A percentile compares a stretch with the other conserved stretches of the same genome.
Evolutionary conservation across 2,113 vertebrate species (phyloP).

Genomic region (Seriola dumerili): DNA sequence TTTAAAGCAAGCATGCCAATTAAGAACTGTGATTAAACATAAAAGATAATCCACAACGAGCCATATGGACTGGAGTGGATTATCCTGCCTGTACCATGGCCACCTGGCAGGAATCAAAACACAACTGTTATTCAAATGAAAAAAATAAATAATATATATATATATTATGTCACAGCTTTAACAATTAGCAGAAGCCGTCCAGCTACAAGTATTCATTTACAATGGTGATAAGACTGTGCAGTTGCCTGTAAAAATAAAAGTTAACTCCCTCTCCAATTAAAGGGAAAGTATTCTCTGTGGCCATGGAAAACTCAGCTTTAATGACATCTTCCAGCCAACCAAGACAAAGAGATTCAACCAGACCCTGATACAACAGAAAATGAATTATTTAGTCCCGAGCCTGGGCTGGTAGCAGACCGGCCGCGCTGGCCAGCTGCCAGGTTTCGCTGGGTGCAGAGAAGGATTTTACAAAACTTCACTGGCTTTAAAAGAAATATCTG

Average conservation of each 20-base stretch:
- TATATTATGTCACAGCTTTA: too few species aligned
- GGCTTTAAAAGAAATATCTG: constrained; percentile 27
- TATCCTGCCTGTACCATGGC: not conserved
- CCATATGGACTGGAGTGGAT: not conserved
- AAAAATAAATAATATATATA: too few species aligned
- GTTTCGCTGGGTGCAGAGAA: constrained; percentile 16
- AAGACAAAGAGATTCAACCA: not conserved
- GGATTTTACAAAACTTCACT: constrained; percentile 31
- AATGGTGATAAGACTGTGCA: not conserved
- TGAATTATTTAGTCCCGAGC: constrained; percentile 46
- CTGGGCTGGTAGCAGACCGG: constrained; percentile 1
- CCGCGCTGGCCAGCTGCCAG: constrained; percentile 14
- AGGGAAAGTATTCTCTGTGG: not conserved
- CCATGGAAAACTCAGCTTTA: not conserved
- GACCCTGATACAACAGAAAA: constrained; percentile 1
- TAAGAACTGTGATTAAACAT: too few species aligned
- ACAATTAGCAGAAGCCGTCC: not conserved
- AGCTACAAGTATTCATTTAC: not conserved
- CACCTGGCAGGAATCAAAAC: not conserved
- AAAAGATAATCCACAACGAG: not conserved
- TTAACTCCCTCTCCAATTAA: not conserved
- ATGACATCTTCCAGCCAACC: constrained; percentile 18
- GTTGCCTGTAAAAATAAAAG: not conserved
- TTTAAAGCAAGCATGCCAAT: too few species aligned
- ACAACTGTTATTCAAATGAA: not conserved